Evolutionary conservation across 2,113 vertebrate genomes (phyloP).

Genomic region (Macroglossus sobrinus): DNA sequence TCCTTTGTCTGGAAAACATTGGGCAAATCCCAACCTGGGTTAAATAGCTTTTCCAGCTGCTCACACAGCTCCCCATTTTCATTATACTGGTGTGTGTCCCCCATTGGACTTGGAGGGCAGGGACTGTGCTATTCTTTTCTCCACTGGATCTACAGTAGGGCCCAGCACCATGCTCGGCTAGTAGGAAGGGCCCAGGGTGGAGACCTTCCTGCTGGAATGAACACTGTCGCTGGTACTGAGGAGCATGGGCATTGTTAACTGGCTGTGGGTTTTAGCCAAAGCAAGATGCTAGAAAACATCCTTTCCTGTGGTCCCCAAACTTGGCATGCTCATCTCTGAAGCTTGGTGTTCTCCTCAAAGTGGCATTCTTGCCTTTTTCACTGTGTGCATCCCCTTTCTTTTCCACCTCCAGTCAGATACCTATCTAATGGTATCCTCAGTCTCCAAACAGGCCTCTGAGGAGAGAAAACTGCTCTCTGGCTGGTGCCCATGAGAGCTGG

Average conservation of each 20-base stretch:
- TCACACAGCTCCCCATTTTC: background rate
- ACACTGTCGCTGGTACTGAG: background rate
- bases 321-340: background rate
- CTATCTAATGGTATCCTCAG: background rate
- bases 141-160: background rate
- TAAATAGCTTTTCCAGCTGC: background rate
- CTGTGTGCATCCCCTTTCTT: background rate
- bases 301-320: background rate
- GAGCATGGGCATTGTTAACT: background rate
- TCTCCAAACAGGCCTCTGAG: background rate
- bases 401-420: background rate
- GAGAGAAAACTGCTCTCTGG: background rate
- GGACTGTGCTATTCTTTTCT: background rate
- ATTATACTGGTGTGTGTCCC: background rate
- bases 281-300: background rate
- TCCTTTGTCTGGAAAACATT: background rate
- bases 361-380: background rate
- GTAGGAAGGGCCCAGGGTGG: background rate
- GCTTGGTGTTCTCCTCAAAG: background rate
- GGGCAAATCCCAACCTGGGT: background rate
- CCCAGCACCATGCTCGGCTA: fast-evolving
- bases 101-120: background rate
- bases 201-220: background rate
- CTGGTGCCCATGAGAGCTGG: fast-evolving
- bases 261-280: background rate